These are phyloP conservation scores for Cosmia trapezina DNA, from an alignment of 2,888 invertebrate genomes.

Conservation along the genomic window DNA sequence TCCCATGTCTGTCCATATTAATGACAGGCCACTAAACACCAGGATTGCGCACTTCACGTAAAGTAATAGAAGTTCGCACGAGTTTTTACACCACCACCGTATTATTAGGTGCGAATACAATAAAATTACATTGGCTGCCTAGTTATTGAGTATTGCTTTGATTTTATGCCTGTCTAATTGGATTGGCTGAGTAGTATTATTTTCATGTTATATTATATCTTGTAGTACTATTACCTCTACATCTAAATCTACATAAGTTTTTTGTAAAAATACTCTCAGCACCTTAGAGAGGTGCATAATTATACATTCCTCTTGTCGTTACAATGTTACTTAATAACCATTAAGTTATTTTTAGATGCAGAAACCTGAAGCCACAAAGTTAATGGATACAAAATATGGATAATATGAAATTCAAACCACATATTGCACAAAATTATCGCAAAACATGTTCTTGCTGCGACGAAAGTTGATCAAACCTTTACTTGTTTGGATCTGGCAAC, in stretches of 20 bases:
- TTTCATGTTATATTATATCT: not conserved
- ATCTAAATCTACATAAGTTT: not conserved
- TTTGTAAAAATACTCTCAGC: not conserved
- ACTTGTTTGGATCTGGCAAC: slow-evolving; percentile 53
- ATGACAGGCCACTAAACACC: slow-evolving; percentile 47
- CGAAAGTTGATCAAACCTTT: slow-evolving; percentile 58
- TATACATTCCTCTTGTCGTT: not conserved
- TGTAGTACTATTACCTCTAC: too few species aligned
- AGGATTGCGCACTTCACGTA: slow-evolving; percentile 45
- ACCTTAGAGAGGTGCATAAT: not conserved
- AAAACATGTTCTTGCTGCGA: slow-evolving; percentile 57
- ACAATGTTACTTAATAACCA: slow-evolving; percentile 3
- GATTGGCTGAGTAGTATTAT: not conserved
- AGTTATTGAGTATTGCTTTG: slow-evolving; percentile 48
- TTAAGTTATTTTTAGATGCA: slow-evolving; percentile 34
- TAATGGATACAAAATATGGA: slow-evolving; percentile 30
- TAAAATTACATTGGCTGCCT: slow-evolving; percentile 55
- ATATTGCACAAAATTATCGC: slow-evolving; percentile 58
- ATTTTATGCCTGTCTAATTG: slow-evolving; percentile 25
- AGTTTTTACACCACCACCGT: slow-evolving; percentile 49
- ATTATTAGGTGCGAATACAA: slow-evolving; percentile 64
- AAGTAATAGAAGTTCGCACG: slow-evolving; percentile 62
- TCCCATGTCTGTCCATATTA: slow-evolving; percentile 56
- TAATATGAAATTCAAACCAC: slow-evolving; percentile 55
- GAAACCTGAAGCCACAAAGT: slow-evolving; percentile 21